Percentiles rank a stretch among this genome's conserved stretches.
These are phyloP conservation scores for Miltochrista miniata DNA, from an alignment of 2,888 invertebrate genomes.

Conservation along the genomic window DNA sequence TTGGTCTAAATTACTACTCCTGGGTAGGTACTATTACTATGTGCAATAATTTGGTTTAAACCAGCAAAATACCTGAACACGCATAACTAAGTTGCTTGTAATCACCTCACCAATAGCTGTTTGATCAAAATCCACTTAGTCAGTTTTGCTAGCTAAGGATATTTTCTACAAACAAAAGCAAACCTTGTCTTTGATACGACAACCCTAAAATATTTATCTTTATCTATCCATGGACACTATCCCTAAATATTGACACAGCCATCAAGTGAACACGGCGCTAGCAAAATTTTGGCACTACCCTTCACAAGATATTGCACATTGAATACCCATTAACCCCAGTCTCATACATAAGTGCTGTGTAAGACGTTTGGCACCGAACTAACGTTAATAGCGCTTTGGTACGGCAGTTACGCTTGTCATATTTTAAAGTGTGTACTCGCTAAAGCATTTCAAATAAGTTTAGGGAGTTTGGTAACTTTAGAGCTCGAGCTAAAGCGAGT, in stretches of 20 bases:
- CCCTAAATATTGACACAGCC: constrained; percentile 15
- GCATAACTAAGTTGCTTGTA: no score
- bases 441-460: constrained; percentile 2
- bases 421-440: constrained; percentile 2
- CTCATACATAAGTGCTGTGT: constrained; percentile 23
- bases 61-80: neutral
- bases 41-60: neutral
- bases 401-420: constrained; percentile 9
- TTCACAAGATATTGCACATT: constrained; percentile 20
- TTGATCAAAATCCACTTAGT: no score
- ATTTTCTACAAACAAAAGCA: neutral
- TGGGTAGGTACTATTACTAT: no score
- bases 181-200: neutral
- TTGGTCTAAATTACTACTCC: no score
- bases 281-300: constrained; percentile 20
- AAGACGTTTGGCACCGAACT: constrained; percentile 19
- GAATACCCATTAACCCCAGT: constrained; percentile 18
- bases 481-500: no score
- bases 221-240: neutral
- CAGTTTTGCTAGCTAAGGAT: neutral
- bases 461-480: neutral
- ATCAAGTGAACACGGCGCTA: constrained; percentile 8
- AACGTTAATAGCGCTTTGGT: constrained; percentile 14
- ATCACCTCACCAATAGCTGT: no score
- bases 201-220: neutral